Base-by-base conservation (phyloP, 2,113 vertebrate species). In the Madoqua kirkii region DNA sequence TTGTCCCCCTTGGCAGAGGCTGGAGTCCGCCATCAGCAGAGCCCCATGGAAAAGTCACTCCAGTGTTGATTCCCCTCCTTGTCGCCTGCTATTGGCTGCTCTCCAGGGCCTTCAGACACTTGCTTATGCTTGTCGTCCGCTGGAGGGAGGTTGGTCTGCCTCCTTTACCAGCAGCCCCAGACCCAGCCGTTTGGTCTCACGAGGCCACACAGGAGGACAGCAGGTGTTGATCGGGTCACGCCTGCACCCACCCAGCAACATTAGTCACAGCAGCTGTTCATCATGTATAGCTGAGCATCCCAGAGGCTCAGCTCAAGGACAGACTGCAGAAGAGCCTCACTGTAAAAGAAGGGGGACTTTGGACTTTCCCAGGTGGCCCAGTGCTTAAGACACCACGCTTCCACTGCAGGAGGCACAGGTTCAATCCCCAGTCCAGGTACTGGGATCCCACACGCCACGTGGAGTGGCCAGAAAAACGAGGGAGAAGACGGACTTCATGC, bases 281-380 rank as follows among this genome's bases (percentile, higher is more conserved):
- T 13, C 11, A 6, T 3, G 45, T 4, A 3, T 3, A 55, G 12
- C 33, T 0, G 0, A 29, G 21, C 7, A 40, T 5, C 33, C 52
- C 17, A 23, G 50, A 59, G 60, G 11, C 81, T 31, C 6, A 4
- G 23, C 40, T n/a, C 17, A 5, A 36, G 84, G 54, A 43, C 23
- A 31, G 54, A 36, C 43, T 1, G 1, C 40, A 19, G 11, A 8
- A 1, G 2, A 25, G 36, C 23, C 60, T 54, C 62, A 1, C 12
- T 14, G 15, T 8, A 29, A 57, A 81, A 27, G 52, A 50, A 40
- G 6, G 45, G n/a, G 36, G 7, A 5, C 54, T 40, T 40, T 16
- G 25, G 43, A 16, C 14, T 78, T 31, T 31, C 27, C 43, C 0
- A 6, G 71, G 71, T 2, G 6, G 12, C 6, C 67, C 19, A 78